phyloP scores from a whole-genome alignment of 2,888 invertebrate species.

The Sericinus montela region DNA sequence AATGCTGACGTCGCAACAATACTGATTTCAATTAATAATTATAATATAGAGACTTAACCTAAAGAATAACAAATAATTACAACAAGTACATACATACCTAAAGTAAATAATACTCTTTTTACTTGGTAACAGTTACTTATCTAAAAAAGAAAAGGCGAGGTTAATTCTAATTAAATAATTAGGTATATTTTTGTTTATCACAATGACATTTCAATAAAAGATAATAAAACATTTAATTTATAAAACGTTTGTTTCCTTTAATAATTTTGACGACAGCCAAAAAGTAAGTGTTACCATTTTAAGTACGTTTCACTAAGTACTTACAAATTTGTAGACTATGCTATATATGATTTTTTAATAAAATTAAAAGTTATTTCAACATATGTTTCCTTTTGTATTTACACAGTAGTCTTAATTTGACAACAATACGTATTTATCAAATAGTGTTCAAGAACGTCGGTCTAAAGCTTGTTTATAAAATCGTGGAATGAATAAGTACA shows the following conservation, averaged over 20 bases:
- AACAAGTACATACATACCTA: constrained; percentile 5
- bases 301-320: too few species aligned
- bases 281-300: too few species aligned
- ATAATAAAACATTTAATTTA: too few species aligned
- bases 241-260: too few species aligned
- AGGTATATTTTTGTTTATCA: constrained; percentile 19
- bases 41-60: constrained; percentile 12
- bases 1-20: constrained; percentile 17
- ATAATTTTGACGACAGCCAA: too few species aligned
- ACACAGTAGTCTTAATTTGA: neutral
- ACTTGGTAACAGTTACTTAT: constrained; percentile 16
- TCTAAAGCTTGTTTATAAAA: neutral
- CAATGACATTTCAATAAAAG: neutral
- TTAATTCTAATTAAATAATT: constrained; percentile 18
- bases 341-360: too few species aligned
- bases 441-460: neutral
- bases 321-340: too few species aligned
- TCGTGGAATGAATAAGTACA: constrained; percentile 17
- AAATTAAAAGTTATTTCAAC: too few species aligned
- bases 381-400: too few species aligned
- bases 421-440: neutral
- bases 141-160: constrained; percentile 17
- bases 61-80: constrained; percentile 19
- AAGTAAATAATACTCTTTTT: neutral
- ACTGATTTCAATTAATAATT: constrained; percentile 18